Evolutionary conservation across 2,797 vertebrate genomes (phyloP), one percentile per base, ranked within the genome.

Genomic region (Poeciliopsis presidionis): DNA sequence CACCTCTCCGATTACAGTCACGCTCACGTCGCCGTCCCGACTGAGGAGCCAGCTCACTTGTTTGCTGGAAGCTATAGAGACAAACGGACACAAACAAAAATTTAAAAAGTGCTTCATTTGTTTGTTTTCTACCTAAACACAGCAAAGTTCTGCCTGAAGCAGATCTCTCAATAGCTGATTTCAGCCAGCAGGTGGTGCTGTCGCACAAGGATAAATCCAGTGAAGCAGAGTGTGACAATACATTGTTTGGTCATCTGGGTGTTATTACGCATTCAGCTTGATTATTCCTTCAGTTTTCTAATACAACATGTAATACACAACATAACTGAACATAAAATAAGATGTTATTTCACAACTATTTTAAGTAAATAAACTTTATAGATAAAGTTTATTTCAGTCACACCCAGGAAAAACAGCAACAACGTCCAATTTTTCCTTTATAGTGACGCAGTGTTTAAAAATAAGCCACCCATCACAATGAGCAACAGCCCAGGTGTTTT

Each of bases 21-120:
- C 95, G 59, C 95, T 92, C 63, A 96, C 93, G 6, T 96, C 95
- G n/a, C 96, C 96, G 16, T 96, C 95, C 4, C 91, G 92, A 2
- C 95, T 95, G 3, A 95, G 90, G 33, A 95, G 90, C 96, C 95
- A 96, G 69, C 76, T 90, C 84, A 93, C 91, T 0, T 88, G 90
- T 81, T 95, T 94, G 12, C 73, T 84, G 78, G 83, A 79, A 25
- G 28, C 92, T 94, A 36, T 0, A 79, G 7, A n/a, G 39, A 33
- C 11, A 33, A 39, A 46, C 2, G 20, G 61, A 20, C 11, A 39
- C n/a, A 30, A 16, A 74, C 65, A 5, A 57, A 12, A 74, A 47
- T 39, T 11, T 14, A 6, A 43, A 47, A 70, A 65, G n/a, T 46
- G 28, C 12, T 80, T 9, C 47, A 65, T 4, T 28, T 18, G 3